phyloP scores from a whole-genome alignment of 2,888 invertebrate genomes.

The Drosophila buzzatii region DNA sequence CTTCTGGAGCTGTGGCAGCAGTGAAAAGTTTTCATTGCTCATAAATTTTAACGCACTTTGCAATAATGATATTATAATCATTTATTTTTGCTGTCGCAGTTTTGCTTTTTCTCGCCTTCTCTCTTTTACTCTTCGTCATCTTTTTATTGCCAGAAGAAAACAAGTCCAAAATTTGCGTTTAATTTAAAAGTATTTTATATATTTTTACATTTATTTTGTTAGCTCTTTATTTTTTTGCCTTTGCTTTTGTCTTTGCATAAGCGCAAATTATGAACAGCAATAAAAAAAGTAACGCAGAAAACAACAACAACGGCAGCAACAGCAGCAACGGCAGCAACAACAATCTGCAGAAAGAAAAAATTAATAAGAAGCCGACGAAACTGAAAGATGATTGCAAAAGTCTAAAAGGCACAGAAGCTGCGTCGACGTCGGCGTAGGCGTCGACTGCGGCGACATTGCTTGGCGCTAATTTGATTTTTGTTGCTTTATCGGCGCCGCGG shows the following conservation, averaged over 20 bases:
- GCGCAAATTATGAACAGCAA: slow-evolving; percentile 61
- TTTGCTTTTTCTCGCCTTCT: neutral
- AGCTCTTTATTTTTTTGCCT: neutral
- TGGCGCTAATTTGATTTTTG: slow-evolving; percentile 79
- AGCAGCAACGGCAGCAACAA: slow-evolving; percentile 12
- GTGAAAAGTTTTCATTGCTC: slow-evolving; percentile 66
- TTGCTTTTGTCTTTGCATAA: slow-evolving; percentile 55
- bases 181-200: slow-evolving; percentile 53
- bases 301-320: slow-evolving; percentile 2
- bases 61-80: slow-evolving; percentile 69
- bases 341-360: slow-evolving; percentile 25
- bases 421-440: slow-evolving; percentile 3
- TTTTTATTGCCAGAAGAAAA: slow-evolving; percentile 57
- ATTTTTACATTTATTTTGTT: slow-evolving; percentile 10
- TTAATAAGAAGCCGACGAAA: slow-evolving; percentile 56
- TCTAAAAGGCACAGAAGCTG: slow-evolving; percentile 30
- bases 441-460: slow-evolving; percentile 49
- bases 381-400: slow-evolving; percentile 69
- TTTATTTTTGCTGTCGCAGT: slow-evolving; percentile 32
- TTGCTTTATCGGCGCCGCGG: slow-evolving; percentile 71
- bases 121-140: neutral
- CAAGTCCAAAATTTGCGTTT: slow-evolving; percentile 64
- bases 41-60: slow-evolving; percentile 74
- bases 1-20: slow-evolving; percentile 16
- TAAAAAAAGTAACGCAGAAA: slow-evolving; percentile 43